phyloP scores from a whole-genome alignment of 2,888 invertebrate species.

The Cacoxenus indagator region DNA sequence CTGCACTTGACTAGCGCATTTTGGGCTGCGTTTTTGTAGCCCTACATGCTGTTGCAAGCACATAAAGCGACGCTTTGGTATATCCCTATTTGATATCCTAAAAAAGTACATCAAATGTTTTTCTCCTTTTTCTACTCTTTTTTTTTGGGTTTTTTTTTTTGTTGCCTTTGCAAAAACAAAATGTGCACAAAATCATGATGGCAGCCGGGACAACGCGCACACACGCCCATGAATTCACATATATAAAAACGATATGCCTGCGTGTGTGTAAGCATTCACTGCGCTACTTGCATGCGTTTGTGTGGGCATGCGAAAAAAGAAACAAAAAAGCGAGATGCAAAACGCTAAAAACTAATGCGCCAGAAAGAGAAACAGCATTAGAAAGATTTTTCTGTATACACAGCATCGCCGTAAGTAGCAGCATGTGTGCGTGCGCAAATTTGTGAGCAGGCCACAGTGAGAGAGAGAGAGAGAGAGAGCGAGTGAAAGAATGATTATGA shows the following conservation, averaged over 20 bases:
- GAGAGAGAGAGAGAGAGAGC: constrained; percentile 27
- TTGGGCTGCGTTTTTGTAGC: constrained; percentile 6
- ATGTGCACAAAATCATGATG: constrained; percentile 18
- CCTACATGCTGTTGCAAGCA: constrained; percentile 11
- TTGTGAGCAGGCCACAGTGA: constrained; percentile 38
- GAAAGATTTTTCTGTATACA: constrained; percentile 45
- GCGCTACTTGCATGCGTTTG: constrained; percentile 28
- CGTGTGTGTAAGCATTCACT: constrained; percentile 15
- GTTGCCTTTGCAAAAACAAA: constrained; percentile 45
- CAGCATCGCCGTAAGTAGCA: constrained; percentile 24
- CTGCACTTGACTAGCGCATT: neutral
- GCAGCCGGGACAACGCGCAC: constrained; percentile 38
- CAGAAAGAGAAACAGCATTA: constrained; percentile 68
- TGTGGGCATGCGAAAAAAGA: constrained; percentile 48
- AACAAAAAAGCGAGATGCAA: constrained; percentile 66
- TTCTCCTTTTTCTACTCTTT: no score
- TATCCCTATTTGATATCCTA: constrained; percentile 65
- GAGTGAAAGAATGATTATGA: constrained; percentile 22
- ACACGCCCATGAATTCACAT: constrained; percentile 58
- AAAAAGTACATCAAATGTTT: constrained; percentile 64
- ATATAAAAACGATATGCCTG: constrained; percentile 42
- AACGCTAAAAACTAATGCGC: constrained; percentile 68
- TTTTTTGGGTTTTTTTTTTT: no score
- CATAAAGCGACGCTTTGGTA: constrained; percentile 33
- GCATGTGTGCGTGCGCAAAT: constrained; percentile 31